Evolutionary conservation across 2,888 invertebrate genomes (phyloP).

Genomic region (Pristionchus entomophagus): DNA sequence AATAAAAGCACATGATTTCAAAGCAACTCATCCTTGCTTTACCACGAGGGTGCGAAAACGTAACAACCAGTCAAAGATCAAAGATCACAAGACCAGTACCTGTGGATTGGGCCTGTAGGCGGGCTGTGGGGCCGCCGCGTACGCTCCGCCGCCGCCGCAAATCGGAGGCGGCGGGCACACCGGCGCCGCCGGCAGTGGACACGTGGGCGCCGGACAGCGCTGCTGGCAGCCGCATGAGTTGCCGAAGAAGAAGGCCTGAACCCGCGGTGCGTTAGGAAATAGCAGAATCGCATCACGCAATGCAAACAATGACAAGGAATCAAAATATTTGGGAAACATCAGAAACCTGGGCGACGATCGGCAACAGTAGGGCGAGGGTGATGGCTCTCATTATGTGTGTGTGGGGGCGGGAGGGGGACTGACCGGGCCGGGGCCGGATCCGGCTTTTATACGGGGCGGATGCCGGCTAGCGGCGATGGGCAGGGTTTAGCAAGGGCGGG

Average conservation of each 20-base stretch:
- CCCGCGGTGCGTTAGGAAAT: neutral
- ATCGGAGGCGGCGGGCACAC: slow-evolving; percentile 48
- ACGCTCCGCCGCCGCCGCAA: slow-evolving; percentile 35
- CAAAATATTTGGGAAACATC: neutral
- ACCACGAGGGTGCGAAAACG: no score
- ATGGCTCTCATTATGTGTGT: slow-evolving; percentile 11
- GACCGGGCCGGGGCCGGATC: neutral
- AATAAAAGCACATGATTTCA: neutral
- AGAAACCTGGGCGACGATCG: slow-evolving; percentile 35
- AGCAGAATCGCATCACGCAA: neutral
- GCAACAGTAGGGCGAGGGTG: slow-evolving; percentile 24
- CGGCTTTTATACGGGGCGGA: slow-evolving; percentile 9
- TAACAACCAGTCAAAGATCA: no score
- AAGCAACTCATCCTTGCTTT: no score
- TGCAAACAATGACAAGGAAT: neutral
- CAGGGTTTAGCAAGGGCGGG: neutral
- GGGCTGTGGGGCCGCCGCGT: slow-evolving; percentile 10
- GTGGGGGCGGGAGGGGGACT: neutral
- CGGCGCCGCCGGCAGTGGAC: slow-evolving; percentile 46
- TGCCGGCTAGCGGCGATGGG: neutral
- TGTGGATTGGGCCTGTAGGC: slow-evolving; percentile 47
- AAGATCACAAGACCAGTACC: neutral
- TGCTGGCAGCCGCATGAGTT: slow-evolving; percentile 55
- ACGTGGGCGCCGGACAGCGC: slow-evolving; percentile 50
- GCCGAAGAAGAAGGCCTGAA: slow-evolving; percentile 64